Conservation (phyloP, 2,113 vertebrate species). For the Porphyrio hochstetteri region DNA sequence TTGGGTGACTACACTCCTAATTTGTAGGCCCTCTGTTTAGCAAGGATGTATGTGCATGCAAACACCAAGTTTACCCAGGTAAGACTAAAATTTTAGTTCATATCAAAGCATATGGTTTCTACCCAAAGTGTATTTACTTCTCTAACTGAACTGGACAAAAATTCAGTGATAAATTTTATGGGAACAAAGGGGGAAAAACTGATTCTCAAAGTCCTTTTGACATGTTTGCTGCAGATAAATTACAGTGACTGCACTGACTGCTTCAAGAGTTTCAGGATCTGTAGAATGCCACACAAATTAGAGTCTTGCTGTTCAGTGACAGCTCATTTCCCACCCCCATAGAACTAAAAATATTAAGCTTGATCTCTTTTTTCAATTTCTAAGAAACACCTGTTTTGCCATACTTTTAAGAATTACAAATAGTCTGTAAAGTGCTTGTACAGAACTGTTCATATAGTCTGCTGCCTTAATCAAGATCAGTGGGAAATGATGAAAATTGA, state of each 20-base stretch:
- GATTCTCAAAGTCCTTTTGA: background rate
- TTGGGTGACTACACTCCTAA: background rate
- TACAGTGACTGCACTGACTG: constrained; percentile 5
- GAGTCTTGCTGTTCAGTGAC: constrained; percentile 42
- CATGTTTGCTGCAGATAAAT: background rate
- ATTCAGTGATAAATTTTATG: background rate
- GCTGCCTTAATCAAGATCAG: background rate
- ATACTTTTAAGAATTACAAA: background rate
- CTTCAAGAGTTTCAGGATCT: background rate
- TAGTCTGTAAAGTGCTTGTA: background rate
- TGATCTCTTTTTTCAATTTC: background rate
- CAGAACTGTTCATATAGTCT: background rate
- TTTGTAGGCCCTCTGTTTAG: background rate
- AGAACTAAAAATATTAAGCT: constrained; percentile 54
- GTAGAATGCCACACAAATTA: constrained; percentile 25
- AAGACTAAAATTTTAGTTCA: background rate
- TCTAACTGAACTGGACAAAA: background rate
- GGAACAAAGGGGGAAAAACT: background rate
- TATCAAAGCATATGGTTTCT: background rate
- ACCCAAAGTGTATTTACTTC: background rate
- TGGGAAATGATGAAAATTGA: background rate
- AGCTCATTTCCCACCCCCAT: constrained; percentile 34
- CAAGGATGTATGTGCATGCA: background rate
- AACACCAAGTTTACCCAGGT: background rate
- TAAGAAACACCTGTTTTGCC: background rate